Conservation (phyloP, 2,888 invertebrate genomes). For the Limnephilus rhombicus region DNA sequence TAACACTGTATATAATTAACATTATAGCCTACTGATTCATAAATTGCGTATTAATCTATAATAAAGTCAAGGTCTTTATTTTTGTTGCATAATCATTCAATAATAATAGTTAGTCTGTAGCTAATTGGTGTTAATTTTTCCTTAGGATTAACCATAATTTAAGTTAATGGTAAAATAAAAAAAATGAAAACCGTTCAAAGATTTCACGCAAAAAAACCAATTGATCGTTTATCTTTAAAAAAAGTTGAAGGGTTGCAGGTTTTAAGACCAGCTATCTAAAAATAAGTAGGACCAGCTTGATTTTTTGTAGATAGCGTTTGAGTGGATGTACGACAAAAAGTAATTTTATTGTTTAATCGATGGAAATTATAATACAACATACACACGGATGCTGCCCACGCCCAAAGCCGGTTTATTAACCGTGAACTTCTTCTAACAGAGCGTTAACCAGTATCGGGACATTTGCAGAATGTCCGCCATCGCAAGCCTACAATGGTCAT, state of each 20-base stretch:
- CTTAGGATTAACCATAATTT: background rate
- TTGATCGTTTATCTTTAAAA: background rate
- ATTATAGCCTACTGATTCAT: background rate
- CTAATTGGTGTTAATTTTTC: background rate
- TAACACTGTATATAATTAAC: background rate
- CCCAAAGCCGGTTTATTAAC: conserved; percentile 30
- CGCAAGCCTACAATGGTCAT: background rate
- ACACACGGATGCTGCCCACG: conserved; percentile 33
- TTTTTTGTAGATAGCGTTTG: background rate
- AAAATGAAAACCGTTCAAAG: background rate
- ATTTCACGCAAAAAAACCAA: background rate
- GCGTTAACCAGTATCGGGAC: conserved; percentile 6
- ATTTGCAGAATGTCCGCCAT: background rate
- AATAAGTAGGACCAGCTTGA: background rate
- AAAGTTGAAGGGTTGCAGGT: background rate
- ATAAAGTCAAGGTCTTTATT: background rate
- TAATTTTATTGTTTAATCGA: background rate
- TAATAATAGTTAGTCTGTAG: background rate
- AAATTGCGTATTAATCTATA: background rate
- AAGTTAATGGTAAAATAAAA: no score
- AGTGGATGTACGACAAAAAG: background rate
- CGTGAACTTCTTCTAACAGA: conserved; percentile 27
- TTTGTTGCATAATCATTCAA: background rate
- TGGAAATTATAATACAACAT: background rate
- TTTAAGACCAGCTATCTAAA: background rate